Base-by-base conservation (phyloP, 2,113 vertebrate genomes). In the Empidonax alnorum region DNA sequence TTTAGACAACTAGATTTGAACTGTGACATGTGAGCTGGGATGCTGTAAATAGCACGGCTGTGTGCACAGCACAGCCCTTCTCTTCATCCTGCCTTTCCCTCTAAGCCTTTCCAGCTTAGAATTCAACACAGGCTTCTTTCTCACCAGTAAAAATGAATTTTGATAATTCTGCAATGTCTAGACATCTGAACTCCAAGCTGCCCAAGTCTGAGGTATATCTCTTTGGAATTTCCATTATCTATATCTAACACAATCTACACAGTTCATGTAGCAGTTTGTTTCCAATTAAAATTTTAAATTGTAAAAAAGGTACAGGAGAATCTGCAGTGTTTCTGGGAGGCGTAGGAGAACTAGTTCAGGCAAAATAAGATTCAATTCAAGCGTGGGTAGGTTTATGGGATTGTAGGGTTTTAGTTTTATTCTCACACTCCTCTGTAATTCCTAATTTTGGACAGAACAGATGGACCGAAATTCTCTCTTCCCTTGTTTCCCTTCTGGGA, bases 1-100 rank as follows among this genome's bases (percentile, higher is more conserved):
- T 96, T 95, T 69, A 97, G 96, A 96, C 97, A 97, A 94, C 85
- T 58, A 62, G 97, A 94, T 97, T 91, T 97, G 96, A 97, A 90
- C 95, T 94, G 93, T 90, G 96, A 97, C 97, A 96, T 44, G 75
- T 75, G 86, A 95, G 96, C 81, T 4, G 73, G 94, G 91, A 49
- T 41, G 91, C 41, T 88, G 96, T 31, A 87, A 95, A 93, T 53
- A 47, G 42, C 53, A 20, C 0, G 19, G 90, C 81, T 61, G 37
- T 39, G 91, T 85, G 92, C 96, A 73, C 90, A 90, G 89, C 59
- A 16, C 96, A 82, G 73, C 72, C 55, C 55, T 24, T 44, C 73
- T 44, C 21, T 52, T 75, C 68, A 85, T 55, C 80, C 81, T 87
- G 82, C 55, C 65, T 92, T 84, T 75, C 65, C 44, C 47, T 28